Evolutionary conservation across 2,888 invertebrate genomes (phyloP), one percentile per base, ranked within the genome.

Genomic region (Bursaphelenchus okinawaensis): DNA sequence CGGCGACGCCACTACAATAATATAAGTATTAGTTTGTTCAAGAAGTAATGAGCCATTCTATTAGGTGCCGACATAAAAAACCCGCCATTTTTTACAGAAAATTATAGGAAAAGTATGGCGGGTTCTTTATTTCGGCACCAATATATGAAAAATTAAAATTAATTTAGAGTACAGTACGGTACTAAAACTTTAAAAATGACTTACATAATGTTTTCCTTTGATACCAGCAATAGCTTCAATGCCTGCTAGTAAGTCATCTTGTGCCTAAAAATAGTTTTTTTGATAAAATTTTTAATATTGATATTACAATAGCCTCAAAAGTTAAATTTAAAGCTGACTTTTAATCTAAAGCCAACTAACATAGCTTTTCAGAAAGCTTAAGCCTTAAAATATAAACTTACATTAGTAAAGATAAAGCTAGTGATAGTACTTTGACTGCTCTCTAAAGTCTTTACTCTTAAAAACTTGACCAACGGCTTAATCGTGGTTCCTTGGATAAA

Each of bases 401-500:
- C 68, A 29, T 72, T 54, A 12, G 55, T 27, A 26, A 69, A 27
- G 50, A 69, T 51, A n/a, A 61, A 50, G 52, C 68, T 63, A 23
- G 72, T 65, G 2, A 71, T 61, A 6, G 55, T 65, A 31, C 62
- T 67, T 31, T 65, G 59, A 7, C 65, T 64, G 28, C 52, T 31
- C 24, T 69, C 71, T 24, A 68, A 29, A 24, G 62, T 61, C 84
- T 92, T 92, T 7, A 96, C 93, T 82, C 93, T 92, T 62, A 96
- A 87, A 77, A 93, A 89, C 85, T 90, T 91, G 23, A 96, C 95
- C 68, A 95, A 87, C 16, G 94, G 94, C 82, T 94, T 94, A 81
- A 96, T 95, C 12, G 94, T 93, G 78, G 94, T 93, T 68, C 95
- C 96, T 88, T 89, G 96, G 79, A 96, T 87, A 85, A 96, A 94